A percentile compares a stretch with the other conserved stretches of the same genome.
These are phyloP conservation scores for Notoglanidium macrostoma DNA, from an alignment of 2,797 vertebrate species.

Conservation along the genomic window DNA sequence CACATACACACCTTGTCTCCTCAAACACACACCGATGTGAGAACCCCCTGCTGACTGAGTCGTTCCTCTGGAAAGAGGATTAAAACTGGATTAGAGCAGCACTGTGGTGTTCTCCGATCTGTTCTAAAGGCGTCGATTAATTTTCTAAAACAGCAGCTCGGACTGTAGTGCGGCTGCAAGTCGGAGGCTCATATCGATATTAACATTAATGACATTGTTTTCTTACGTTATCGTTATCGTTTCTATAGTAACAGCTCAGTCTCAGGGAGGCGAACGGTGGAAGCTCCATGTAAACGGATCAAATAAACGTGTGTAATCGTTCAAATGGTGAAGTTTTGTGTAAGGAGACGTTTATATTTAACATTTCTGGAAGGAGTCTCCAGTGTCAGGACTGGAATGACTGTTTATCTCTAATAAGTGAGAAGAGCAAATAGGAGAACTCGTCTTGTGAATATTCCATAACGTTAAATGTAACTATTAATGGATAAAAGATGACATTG, in stretches of 20 bases:
- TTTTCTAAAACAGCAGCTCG: not conserved
- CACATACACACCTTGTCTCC: not conserved
- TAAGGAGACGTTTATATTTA: not conserved
- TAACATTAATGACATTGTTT: not conserved
- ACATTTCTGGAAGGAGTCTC: not conserved
- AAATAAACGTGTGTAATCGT: not conserved
- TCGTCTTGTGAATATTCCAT: not conserved
- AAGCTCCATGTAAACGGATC: not conserved
- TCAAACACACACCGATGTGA: not conserved
- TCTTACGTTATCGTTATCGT: not conserved
- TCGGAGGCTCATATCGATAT: not conserved
- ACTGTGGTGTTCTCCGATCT: slow-evolving; percentile 1
- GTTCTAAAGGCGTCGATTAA: not conserved
- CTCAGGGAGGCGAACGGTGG: not conserved
- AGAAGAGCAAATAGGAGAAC: not conserved
- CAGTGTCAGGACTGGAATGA: not conserved
- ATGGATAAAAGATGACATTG: not conserved
- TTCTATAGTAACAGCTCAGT: not conserved
- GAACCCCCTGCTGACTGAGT: not conserved
- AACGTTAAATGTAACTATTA: not conserved
- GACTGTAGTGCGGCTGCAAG: not conserved
- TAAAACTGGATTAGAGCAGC: not conserved
- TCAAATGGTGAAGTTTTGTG: not conserved
- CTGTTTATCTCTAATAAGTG: not conserved
- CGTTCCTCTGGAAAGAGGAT: slow-evolving; percentile 3